A percentile compares a stretch with the other conserved stretches of the same genome.
Evolutionary conservation across 2,797 vertebrate species (phyloP).

Genomic region (Lutjanus campechanus): DNA sequence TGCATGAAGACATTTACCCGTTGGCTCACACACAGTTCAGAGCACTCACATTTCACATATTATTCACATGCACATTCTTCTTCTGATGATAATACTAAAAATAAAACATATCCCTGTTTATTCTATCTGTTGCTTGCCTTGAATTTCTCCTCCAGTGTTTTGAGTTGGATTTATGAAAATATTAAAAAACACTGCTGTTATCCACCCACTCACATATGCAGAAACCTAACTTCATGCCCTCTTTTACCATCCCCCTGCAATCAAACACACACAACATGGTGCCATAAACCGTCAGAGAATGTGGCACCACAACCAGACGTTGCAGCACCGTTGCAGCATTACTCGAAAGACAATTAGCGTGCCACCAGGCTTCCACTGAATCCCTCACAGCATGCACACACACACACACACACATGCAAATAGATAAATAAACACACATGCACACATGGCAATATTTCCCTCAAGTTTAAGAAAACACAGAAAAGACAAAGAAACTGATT

Average conservation of each 20-base stretch:
- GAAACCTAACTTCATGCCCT: conserved; percentile 52
- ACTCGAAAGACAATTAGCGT: conserved; percentile 41
- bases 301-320: conserved; percentile 47
- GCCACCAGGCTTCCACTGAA: conserved; percentile 16
- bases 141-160: conserved; percentile 10
- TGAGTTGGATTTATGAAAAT: conserved; percentile 28
- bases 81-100: background rate
- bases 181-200: conserved; percentile 22
- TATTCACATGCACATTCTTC: background rate
- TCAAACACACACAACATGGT: conserved; percentile 19
- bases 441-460: conserved; percentile 4
- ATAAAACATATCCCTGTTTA: background rate
- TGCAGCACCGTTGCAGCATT: conserved; percentile 66
- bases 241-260: conserved; percentile 10
- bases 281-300: conserved; percentile 39
- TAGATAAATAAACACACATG: background rate
- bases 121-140: conserved; percentile 14
- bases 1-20: conserved; percentile 25
- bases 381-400: conserved; percentile 13
- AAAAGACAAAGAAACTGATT: background rate
- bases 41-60: conserved; percentile 1
- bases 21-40: conserved; percentile 30
- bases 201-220: conserved; percentile 60
- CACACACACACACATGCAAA: background rate
- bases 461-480: conserved; percentile 24